phyloP scores from a whole-genome alignment of 2,113 vertebrate species.

The Melanotaenia duboulayi region DNA sequence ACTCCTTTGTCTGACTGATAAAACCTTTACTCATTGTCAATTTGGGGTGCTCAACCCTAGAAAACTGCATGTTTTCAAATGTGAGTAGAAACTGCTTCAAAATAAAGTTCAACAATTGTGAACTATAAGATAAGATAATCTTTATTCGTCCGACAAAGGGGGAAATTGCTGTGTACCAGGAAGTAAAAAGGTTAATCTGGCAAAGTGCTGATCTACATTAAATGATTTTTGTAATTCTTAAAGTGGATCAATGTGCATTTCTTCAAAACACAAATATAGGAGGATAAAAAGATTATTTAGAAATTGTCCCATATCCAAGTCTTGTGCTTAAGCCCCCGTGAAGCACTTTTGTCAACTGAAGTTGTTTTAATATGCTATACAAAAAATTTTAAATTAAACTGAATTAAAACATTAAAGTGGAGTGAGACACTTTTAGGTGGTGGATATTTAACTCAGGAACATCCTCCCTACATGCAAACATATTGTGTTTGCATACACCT shows the following conservation, averaged over 20 bases:
- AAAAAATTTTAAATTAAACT: no score
- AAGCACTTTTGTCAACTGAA: no score
- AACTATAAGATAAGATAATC: no score
- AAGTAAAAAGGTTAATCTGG: background rate
- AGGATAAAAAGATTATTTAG: background rate
- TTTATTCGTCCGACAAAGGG: no score
- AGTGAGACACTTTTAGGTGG: background rate
- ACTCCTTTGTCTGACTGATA: constrained; percentile 36
- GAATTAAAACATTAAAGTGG: background rate
- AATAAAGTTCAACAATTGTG: background rate
- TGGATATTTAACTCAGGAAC: constrained; percentile 4
- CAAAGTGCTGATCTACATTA: background rate
- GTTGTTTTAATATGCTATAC: no score
- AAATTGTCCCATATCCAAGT: background rate
- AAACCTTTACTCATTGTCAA: background rate
- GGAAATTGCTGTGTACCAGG: no score
- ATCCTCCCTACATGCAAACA: constrained; percentile 43
- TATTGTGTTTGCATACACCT: constrained; percentile 46
- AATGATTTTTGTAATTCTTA: background rate
- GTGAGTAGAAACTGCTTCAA: constrained; percentile 1
- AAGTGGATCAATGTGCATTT: background rate
- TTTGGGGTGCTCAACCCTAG: background rate
- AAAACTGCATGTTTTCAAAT: background rate
- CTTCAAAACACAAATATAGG: no score
- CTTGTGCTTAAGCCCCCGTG: no score